Percentiles rank a stretch among this genome's conserved stretches.
These are phyloP conservation scores for Cerastis leucographa DNA, from an alignment of 2,888 invertebrate genomes.

Conservation along the genomic window DNA sequence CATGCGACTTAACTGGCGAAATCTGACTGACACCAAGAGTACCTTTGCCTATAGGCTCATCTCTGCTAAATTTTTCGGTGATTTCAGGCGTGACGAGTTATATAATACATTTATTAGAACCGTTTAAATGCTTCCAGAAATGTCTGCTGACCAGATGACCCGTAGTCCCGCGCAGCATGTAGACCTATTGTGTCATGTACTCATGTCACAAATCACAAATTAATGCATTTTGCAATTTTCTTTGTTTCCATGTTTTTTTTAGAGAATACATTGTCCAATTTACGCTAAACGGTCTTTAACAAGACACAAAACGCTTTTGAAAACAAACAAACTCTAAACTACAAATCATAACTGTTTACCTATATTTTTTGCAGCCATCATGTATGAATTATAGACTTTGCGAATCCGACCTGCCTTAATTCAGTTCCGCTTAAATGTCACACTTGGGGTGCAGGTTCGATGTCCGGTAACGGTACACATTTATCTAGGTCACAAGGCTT, in stretches of 20 bases:
- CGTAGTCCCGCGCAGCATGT: background rate
- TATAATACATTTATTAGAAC: background rate
- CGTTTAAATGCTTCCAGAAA: background rate
- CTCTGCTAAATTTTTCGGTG: background rate
- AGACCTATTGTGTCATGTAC: too few species aligned
- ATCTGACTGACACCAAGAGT: too few species aligned
- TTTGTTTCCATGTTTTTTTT: background rate
- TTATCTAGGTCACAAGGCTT: conserved; percentile 88
- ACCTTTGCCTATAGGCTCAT: too few species aligned
- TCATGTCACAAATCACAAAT: background rate
- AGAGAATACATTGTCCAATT: background rate
- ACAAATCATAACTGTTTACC: conserved; percentile 26
- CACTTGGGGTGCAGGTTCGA: conserved; percentile 81
- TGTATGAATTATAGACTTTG: conserved; percentile 35
- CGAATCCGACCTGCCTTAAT: conserved; percentile 65
- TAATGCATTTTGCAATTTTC: background rate
- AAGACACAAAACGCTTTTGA: conserved; percentile 2
- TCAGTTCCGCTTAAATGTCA: conserved; percentile 68
- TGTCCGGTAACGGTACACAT: conserved; percentile 84
- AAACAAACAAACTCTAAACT: conserved; percentile 8
- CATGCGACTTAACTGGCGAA: background rate
- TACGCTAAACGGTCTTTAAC: background rate
- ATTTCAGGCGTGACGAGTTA: background rate
- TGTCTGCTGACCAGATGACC: conserved; percentile 1
- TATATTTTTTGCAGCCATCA: conserved; percentile 32